These are phyloP conservation scores for Diabrotica undecimpunctata DNA, from an alignment of 1,140 invertebrate species.

Conservation along the genomic window DNA sequence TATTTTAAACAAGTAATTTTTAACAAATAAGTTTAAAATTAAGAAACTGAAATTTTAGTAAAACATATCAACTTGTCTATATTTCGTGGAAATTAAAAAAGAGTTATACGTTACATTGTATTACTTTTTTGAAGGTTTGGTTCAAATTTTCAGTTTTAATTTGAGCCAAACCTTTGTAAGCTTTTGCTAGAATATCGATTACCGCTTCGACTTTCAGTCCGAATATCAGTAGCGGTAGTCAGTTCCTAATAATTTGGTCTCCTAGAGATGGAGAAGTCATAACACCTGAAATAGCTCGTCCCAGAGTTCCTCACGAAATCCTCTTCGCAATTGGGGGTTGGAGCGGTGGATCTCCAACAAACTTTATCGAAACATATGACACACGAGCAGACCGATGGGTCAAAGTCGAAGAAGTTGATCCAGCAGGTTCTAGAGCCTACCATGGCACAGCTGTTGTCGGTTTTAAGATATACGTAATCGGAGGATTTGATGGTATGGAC, in stretches of 20 bases:
- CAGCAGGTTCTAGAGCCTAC: constrained; percentile 63
- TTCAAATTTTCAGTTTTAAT: too few relatives aligned
- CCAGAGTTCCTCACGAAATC: constrained; percentile 66
- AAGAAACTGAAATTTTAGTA: too few relatives aligned
- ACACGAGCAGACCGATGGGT: constrained; percentile 73
- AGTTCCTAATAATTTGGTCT: constrained; percentile 32
- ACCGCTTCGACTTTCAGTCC: constrained; percentile 21
- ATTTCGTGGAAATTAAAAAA: too few relatives aligned
- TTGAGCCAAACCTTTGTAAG: too few relatives aligned
- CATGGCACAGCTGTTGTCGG: constrained; percentile 67
- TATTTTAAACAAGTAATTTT: too few relatives aligned
- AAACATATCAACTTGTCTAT: too few relatives aligned
- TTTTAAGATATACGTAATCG: constrained; percentile 65
- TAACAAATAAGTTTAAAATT: too few relatives aligned
- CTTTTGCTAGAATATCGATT: constrained; percentile 6
- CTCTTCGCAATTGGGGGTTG: constrained; percentile 75
- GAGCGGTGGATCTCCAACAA: constrained; percentile 67
- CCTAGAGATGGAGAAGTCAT: constrained; percentile 55
- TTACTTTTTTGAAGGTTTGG: too few relatives aligned
- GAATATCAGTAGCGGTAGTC: constrained; percentile 8
- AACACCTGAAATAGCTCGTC: constrained; percentile 62
- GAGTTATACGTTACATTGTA: too few relatives aligned
- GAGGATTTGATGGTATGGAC: constrained; percentile 62
- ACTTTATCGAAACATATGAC: constrained; percentile 74
- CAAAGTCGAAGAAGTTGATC: constrained; percentile 58